Evolutionary conservation across 2,113 vertebrate genomes (phyloP).

Genomic region (Butorides virescens): DNA sequence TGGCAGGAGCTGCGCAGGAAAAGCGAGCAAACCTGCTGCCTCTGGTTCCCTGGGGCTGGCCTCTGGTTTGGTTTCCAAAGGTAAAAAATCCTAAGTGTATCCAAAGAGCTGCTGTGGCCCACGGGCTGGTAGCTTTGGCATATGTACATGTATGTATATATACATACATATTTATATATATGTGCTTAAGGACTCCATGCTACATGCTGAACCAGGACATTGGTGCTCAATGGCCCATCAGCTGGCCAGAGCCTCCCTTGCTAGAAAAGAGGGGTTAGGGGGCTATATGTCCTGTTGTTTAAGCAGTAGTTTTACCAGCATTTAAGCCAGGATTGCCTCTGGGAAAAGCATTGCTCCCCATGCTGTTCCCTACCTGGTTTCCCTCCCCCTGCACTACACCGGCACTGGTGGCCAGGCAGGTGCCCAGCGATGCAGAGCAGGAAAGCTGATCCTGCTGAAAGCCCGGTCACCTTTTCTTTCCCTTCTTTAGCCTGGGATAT

Average conservation of each 20-base stretch:
- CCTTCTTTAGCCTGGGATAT: background rate
- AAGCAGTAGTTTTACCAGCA: background rate
- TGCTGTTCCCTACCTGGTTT: background rate
- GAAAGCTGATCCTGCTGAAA: background rate
- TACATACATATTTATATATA: background rate
- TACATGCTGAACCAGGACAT: background rate
- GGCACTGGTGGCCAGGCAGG: background rate
- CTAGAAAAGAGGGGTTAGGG: rapidly evolving
- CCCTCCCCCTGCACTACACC: background rate
- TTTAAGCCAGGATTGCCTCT: background rate
- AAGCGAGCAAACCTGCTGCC: background rate
- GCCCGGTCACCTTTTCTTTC: background rate
- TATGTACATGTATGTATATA: background rate
- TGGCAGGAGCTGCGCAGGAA: background rate
- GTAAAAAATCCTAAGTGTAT: background rate
- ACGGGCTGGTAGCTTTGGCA: background rate
- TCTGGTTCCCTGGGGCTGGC: background rate
- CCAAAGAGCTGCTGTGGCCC: background rate
- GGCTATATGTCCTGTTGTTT: background rate
- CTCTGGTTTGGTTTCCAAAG: background rate
- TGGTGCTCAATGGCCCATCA: rapidly evolving
- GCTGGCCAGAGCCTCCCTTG: background rate
- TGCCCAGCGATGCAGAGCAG: background rate
- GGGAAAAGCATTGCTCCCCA: background rate
- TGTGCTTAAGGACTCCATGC: background rate